Conservation (phyloP, 2,797 vertebrate species). For the Sebastes kiyomatsui region DNA sequence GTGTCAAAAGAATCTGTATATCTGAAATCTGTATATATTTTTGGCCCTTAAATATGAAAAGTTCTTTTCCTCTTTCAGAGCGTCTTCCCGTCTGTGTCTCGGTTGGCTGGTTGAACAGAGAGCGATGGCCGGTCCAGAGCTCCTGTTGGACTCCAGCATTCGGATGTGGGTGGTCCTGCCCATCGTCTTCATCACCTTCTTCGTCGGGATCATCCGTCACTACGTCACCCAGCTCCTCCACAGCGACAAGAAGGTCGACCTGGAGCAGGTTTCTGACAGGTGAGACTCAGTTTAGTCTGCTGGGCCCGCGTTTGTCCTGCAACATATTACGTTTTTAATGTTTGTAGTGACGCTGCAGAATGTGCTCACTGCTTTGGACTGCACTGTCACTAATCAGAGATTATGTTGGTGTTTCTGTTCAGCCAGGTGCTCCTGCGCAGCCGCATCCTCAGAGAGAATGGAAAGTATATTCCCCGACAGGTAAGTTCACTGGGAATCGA, state of each 20-base stretch:
- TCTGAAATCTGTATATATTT: not conserved
- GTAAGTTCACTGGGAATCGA: constrained; percentile 33
- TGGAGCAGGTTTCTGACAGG: constrained; percentile 87
- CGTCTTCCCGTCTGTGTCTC: not conserved
- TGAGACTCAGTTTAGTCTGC: constrained; percentile 31
- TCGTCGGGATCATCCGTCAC: constrained; percentile 85
- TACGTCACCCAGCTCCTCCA: constrained; percentile 86
- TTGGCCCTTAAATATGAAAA: too few relatives aligned
- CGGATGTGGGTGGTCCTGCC: constrained; percentile 88
- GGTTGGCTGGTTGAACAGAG: not conserved
- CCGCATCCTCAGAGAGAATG: constrained; percentile 82
- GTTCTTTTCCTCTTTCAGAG: not conserved
- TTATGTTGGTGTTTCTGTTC: not conserved
- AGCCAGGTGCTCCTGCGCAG: constrained; percentile 84
- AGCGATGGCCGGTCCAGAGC: constrained; percentile 83
- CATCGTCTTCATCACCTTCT: constrained; percentile 88
- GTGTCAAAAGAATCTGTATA: too few relatives aligned
- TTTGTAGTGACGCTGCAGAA: not conserved
- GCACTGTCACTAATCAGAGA: not conserved
- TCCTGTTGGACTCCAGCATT: constrained; percentile 87
- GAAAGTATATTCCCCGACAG: constrained; percentile 81
- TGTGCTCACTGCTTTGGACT: not conserved
- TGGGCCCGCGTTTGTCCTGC: not conserved
- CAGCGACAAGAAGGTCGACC: constrained; percentile 83
- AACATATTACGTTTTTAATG: not conserved